Conservation (phyloP, 2,888 invertebrate species). For the Tillus elongatus region DNA sequence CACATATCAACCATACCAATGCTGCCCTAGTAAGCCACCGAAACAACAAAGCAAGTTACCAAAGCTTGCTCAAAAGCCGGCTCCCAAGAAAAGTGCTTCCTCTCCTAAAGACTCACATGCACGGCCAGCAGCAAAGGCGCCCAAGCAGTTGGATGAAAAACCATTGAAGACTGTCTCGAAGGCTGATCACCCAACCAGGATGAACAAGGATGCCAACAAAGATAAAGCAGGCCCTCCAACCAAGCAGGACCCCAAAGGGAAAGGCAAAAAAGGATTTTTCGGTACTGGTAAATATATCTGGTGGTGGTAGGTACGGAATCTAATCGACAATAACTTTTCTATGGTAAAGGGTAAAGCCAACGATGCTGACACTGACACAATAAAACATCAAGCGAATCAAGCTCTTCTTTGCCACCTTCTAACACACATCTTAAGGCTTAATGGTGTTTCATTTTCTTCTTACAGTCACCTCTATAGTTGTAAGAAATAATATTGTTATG, state of each 20-base stretch:
- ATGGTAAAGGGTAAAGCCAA: slow-evolving; percentile 37
- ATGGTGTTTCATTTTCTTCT: too few species aligned
- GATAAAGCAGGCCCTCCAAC: slow-evolving; percentile 41
- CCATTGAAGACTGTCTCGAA: slow-evolving; percentile 39
- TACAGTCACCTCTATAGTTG: too few species aligned
- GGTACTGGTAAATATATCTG: slow-evolving; percentile 75
- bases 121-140: slow-evolving; percentile 37
- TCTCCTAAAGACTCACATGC: slow-evolving; percentile 16
- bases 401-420: too few species aligned
- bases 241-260: slow-evolving; percentile 50
- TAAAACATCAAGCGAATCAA: slow-evolving; percentile 20
- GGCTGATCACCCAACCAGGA: slow-evolving; percentile 27
- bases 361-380: slow-evolving; percentile 28
- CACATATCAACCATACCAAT: slow-evolving; percentile 81
- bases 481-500: too few species aligned
- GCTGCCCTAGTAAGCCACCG: slow-evolving; percentile 79
- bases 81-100: slow-evolving; percentile 22
- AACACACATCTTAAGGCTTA: too few species aligned
- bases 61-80: slow-evolving; percentile 53
- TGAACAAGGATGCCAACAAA: slow-evolving; percentile 19
- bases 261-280: slow-evolving; percentile 75
- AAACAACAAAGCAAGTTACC: slow-evolving; percentile 65
- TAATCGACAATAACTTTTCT: slow-evolving; percentile 32
- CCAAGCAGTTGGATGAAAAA: slow-evolving; percentile 36
- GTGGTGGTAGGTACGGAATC: slow-evolving; percentile 57